These are phyloP conservation scores for Lasius fuliginosus DNA, from an alignment of 2,888 invertebrate species.

Conservation along the genomic window DNA sequence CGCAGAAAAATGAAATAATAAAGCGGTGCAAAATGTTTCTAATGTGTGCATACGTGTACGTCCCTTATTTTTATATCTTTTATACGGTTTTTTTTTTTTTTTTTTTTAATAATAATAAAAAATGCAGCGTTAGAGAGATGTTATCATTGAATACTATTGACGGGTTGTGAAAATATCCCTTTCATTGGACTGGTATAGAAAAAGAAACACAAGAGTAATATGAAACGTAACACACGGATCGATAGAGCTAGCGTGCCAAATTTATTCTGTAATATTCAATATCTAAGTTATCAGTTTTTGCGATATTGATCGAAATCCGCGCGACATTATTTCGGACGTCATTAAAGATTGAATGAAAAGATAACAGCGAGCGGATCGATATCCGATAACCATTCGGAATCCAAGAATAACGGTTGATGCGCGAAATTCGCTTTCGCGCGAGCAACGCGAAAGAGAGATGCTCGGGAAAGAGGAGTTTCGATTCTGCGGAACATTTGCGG, in stretches of 20 bases:
- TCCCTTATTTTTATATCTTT: background rate
- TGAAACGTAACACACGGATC: background rate
- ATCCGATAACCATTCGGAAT: background rate
- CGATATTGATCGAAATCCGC: background rate
- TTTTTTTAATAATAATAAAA: background rate
- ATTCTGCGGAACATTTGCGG: constrained; percentile 23
- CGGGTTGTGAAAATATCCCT: background rate
- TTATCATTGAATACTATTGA: background rate
- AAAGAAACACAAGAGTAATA: background rate
- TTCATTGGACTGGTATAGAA: background rate
- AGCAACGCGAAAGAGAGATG: background rate
- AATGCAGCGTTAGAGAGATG: background rate
- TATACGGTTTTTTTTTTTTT: too few species aligned
- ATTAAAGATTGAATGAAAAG: background rate
- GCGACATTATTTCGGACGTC: background rate
- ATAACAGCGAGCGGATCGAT: background rate
- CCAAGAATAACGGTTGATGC: constrained; percentile 6
- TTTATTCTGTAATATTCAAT: background rate
- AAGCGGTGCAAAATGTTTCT: constrained; percentile 10
- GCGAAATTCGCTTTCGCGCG: constrained; percentile 28
- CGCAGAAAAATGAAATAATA: constrained; percentile 18
- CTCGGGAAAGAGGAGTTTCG: constrained; percentile 6
- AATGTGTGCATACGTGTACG: background rate
- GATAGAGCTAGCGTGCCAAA: background rate
- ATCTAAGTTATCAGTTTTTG: background rate